These are phyloP conservation scores for Lysandra bellargus DNA, from an alignment of 2,888 invertebrate species.

Conservation along the genomic window DNA sequence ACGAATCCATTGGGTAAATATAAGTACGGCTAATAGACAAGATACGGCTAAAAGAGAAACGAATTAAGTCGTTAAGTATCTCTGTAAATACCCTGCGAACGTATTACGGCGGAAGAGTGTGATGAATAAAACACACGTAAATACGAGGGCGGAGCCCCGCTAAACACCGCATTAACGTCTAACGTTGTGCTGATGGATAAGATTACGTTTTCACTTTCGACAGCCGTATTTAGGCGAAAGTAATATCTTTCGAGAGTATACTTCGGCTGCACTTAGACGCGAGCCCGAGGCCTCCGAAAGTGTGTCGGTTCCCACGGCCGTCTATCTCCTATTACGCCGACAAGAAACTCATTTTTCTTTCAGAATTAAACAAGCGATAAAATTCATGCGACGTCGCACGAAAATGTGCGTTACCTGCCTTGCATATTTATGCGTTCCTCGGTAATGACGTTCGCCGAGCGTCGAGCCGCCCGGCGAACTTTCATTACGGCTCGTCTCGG, in stretches of 20 bases:
- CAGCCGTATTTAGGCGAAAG: slow-evolving; percentile 67
- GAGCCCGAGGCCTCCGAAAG: slow-evolving; percentile 55
- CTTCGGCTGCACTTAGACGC: slow-evolving; percentile 74
- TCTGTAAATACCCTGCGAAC: slow-evolving; percentile 46
- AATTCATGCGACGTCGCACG: slow-evolving; percentile 80
- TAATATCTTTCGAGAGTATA: slow-evolving; percentile 73
- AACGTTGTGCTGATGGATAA: slow-evolving; percentile 70
- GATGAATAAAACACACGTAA: slow-evolving; percentile 72
- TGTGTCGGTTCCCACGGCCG: slow-evolving; percentile 73
- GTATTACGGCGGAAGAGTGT: slow-evolving; percentile 59
- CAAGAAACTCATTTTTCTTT: slow-evolving; percentile 75
- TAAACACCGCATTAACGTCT: slow-evolving; percentile 68
- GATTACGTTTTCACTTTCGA: slow-evolving; percentile 66
- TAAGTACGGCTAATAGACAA: slow-evolving; percentile 41
- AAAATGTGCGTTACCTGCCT: slow-evolving; percentile 81
- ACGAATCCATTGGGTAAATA: slow-evolving; percentile 19
- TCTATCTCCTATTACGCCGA: slow-evolving; percentile 71
- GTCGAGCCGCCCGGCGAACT: slow-evolving; percentile 65
- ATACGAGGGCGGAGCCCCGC: slow-evolving; percentile 61
- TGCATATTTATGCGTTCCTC: slow-evolving; percentile 79
- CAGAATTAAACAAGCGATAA: slow-evolving; percentile 80
- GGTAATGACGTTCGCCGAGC: slow-evolving; percentile 78
- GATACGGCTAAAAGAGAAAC: slow-evolving; percentile 60
- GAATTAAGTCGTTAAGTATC: slow-evolving; percentile 61
- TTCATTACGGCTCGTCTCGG: slow-evolving; percentile 70